Percentiles rank a stretch among this genome's conserved stretches.
Evolutionary conservation across 2,113 vertebrate genomes (phyloP).

Genomic region (Salminus brasiliensis): DNA sequence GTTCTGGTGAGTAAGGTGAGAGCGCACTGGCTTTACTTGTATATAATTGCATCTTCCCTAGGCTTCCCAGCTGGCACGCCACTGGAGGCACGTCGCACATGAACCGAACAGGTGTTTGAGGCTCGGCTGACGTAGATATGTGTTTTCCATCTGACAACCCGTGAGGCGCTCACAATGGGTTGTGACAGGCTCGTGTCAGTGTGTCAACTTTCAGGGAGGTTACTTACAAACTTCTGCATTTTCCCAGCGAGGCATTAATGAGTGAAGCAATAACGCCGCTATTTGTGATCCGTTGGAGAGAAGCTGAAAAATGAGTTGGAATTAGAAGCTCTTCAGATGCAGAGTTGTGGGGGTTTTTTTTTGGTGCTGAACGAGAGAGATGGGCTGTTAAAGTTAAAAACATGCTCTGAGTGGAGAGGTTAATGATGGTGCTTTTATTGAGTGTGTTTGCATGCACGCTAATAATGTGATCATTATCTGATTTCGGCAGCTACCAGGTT

Average conservation of each 20-base stretch:
- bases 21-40: background rate
- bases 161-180: conserved; percentile 1
- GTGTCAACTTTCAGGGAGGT: conserved; percentile 4
- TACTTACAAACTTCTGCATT: background rate
- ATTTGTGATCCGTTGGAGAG: background rate
- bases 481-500: background rate
- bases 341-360: too few species aligned
- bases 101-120: conserved; percentile 31
- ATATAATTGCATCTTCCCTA: conserved; percentile 7
- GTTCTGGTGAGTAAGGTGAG: background rate
- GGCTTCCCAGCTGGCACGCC: background rate
- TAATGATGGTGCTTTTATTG: background rate
- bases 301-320: background rate
- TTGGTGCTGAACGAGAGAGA: background rate
- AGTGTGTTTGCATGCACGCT: background rate
- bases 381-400: background rate
- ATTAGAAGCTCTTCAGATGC: conserved; percentile 1
- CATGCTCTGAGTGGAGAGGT: background rate
- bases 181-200: conserved; percentile 16
- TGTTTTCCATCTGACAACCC: conserved; percentile 21
- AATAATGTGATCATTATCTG: background rate
- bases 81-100: background rate
- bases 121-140: conserved; percentile 13
- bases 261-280: background rate
- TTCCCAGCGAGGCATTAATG: background rate